phyloP scores from a whole-genome alignment of 2,888 invertebrate species.

The Andrena fulva region DNA sequence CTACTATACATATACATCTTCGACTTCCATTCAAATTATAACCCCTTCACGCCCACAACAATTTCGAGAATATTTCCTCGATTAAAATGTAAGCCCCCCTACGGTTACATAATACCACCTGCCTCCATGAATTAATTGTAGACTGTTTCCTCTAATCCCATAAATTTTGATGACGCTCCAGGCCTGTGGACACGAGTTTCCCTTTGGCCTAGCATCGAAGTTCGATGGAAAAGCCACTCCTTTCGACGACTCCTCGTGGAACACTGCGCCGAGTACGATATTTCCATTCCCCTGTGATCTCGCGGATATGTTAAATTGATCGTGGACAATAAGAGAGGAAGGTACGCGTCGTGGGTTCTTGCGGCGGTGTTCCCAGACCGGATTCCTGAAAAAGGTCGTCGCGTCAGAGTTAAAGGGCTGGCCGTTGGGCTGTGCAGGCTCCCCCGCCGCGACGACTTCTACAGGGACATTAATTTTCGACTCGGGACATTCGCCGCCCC shows the following conservation, averaged over 20 bases:
- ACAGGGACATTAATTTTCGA: conserved; percentile 75
- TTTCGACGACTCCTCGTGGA: conserved; percentile 37
- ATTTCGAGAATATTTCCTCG: neutral
- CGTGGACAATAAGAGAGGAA: conserved; percentile 60
- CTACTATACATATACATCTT: neutral
- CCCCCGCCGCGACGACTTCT: conserved; percentile 70
- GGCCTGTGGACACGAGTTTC: conserved; percentile 41
- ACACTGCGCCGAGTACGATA: conserved; percentile 38
- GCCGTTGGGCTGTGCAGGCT: conserved; percentile 37
- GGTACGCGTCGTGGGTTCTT: conserved; percentile 46
- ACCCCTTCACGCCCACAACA: neutral
- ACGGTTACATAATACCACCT: neutral
- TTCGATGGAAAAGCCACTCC: conserved; percentile 41
- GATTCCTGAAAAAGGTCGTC: conserved; percentile 71
- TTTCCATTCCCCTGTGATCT: conserved; percentile 58
- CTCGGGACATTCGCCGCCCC: conserved; percentile 58
- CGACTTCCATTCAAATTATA: neutral
- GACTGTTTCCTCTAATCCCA: conserved; percentile 43
- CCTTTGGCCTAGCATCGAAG: conserved; percentile 24
- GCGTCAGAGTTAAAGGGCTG: conserved; percentile 66
- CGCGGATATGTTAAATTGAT: conserved; percentile 72
- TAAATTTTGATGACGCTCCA: conserved; percentile 50
- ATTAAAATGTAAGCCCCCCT: neutral
- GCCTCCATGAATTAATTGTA: conserved; percentile 1
- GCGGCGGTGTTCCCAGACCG: conserved; percentile 51